Conservation (phyloP, 2,113 vertebrate genomes). For the Pluvianellus socialis region DNA sequence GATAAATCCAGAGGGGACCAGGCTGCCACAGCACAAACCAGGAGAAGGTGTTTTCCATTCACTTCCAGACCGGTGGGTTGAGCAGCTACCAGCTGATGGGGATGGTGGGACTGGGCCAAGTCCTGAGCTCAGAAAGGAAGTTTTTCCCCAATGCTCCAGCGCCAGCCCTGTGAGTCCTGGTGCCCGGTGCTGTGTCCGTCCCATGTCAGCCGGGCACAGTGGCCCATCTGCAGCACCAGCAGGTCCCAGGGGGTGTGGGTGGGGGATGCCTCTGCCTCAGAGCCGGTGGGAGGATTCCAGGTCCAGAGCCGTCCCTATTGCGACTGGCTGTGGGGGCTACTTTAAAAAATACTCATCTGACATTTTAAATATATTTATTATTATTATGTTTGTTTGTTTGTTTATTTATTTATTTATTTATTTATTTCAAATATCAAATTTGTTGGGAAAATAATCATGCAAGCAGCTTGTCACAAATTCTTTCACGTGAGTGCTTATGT, state of each 20-base stretch:
- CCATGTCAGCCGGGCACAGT: too few species aligned
- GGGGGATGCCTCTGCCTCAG: neutral
- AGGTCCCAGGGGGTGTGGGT: rapidly evolving
- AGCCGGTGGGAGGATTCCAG: neutral
- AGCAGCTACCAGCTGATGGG: neutral
- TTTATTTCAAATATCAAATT: neutral
- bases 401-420: too few species aligned
- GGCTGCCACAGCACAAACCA: neutral
- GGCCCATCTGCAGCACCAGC: neutral
- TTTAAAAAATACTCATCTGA: too few species aligned
- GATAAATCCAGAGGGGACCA: neutral
- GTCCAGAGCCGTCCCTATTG: neutral
- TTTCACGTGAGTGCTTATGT: neutral
- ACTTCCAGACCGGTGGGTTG: neutral
- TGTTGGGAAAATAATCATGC: neutral
- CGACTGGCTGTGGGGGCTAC: neutral
- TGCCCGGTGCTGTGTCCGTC: neutral
- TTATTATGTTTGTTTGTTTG: too few species aligned
- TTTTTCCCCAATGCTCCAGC: neutral
- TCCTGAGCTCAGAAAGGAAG: neutral
- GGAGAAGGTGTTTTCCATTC: neutral
- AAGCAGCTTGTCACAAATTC: neutral
- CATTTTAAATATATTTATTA: too few species aligned
- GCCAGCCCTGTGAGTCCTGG: neutral
- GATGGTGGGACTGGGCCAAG: neutral